These are phyloP conservation scores for Dasypogon diadema DNA, from an alignment of 2,888 invertebrate species.

Conservation along the genomic window DNA sequence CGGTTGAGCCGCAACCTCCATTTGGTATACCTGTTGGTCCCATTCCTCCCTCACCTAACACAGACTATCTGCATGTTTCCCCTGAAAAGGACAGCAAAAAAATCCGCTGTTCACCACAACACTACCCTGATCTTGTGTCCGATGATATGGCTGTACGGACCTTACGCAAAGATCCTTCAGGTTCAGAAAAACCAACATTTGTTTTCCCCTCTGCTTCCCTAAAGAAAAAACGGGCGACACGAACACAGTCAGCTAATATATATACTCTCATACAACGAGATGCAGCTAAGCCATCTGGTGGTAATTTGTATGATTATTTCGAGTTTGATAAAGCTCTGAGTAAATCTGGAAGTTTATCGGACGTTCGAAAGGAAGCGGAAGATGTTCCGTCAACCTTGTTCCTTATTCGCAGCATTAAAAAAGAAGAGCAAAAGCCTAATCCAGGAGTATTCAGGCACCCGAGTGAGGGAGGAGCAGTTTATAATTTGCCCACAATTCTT, in stretches of 20 bases:
- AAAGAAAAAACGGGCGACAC: conserved; percentile 83
- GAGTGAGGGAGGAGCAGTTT: conserved; percentile 66
- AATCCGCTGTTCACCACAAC: conserved; percentile 62
- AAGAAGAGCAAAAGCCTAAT: conserved; percentile 61
- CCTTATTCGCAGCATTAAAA: conserved; percentile 63
- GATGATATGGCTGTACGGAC: conserved; percentile 90
- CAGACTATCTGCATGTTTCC: conserved; percentile 85
- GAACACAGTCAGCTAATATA: conserved; percentile 87
- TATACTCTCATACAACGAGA: conserved; percentile 81
- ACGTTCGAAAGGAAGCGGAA: conserved; percentile 67
- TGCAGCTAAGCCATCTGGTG: conserved; percentile 68
- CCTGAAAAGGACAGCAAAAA: conserved; percentile 74
- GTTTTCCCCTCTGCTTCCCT: conserved; percentile 67
- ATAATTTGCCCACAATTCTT: conserved; percentile 64
- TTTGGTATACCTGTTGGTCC: conserved; percentile 92
- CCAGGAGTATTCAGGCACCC: conserved; percentile 65
- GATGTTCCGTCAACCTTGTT: conserved; percentile 65
- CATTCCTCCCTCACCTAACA: conserved; percentile 81
- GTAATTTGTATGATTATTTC: conserved; percentile 72
- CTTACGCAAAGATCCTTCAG: conserved; percentile 80
- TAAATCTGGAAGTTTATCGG: conserved; percentile 75
- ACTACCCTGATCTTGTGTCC: conserved; percentile 80
- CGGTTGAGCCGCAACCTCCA: conserved; percentile 85
- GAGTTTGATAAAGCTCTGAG: conserved; percentile 71
- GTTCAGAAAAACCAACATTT: conserved; percentile 60